Base-by-base conservation (phyloP, 2,888 invertebrate species). In the Drosophila atripex region DNA sequence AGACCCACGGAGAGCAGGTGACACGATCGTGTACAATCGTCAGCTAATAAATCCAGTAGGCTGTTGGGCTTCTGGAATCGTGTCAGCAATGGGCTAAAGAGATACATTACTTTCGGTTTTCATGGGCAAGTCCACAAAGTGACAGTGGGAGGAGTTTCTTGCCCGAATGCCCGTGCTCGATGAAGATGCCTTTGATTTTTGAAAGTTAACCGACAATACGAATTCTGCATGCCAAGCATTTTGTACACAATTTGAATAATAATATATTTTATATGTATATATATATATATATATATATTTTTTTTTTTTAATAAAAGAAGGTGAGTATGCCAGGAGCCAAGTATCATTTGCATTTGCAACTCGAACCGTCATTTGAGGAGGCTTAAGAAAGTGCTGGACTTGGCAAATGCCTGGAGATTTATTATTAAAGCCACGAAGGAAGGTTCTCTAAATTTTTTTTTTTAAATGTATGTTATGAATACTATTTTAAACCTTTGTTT, bases 41-140 rank as follows among this genome's bases (percentile, higher is more conserved):
- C 68, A 77, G 80, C 63, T 65, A 76, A 84, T 88, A 86, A 83
- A 88, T 84, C 88, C 63, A 80, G 58, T 43, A 61, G 73, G 32
- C 32, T 18, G 39, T 78, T 85, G 66, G 53, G 43, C 50, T 52
- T 32, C 28, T 18, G 58, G 49, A 85, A 82, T 75, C 74, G 75
- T 80, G 80, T 77, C 70, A 72, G 55, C 30, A 46, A 14, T 70
- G 73, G 71, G 60, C 70, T 69, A 64, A 72, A 76, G 69, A 74
- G 59, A 64, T 55, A 52, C 74, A 80, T 75, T 76, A 88, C 84
- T 84, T 88, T 84, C 86, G 78, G 65, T 84, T 84, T 84, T 78
- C 82, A 88, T 80, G 76, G 87, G 82, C 86, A 71, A 60, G 72
- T 65, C 73, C 73, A 54, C 66, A 79, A 69, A 60, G 72, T 63